phyloP scores from a whole-genome alignment of 2,113 vertebrate species.

The Malurus cyaneus region DNA sequence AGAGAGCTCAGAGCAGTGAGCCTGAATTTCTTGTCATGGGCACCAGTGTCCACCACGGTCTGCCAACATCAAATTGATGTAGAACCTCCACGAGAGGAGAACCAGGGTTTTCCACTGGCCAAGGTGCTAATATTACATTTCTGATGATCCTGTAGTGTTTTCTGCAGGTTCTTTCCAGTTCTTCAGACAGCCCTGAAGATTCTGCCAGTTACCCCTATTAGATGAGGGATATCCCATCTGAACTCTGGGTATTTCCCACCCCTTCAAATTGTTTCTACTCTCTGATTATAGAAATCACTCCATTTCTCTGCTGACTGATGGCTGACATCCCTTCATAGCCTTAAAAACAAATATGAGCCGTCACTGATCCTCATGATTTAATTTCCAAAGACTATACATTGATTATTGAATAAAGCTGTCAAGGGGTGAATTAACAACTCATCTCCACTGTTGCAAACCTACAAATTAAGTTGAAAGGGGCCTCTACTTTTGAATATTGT shows the following conservation, averaged over 20 bases:
- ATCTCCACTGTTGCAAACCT: not conserved
- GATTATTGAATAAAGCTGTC: constrained; percentile 1
- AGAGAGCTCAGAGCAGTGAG: not conserved
- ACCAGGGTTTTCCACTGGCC: not conserved
- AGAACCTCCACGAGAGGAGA: not conserved
- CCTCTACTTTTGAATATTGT: not conserved
- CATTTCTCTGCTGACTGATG: not conserved
- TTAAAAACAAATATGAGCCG: constrained; percentile 5
- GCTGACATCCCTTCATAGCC: not conserved
- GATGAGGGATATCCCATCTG: not conserved
- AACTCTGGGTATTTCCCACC: not conserved
- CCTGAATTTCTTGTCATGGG: not conserved
- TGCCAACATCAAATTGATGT: not conserved
- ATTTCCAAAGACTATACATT: constrained; percentile 10
- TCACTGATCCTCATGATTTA: not conserved
- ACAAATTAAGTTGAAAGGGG: constrained; percentile 17
- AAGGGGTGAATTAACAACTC: constrained; percentile 14
- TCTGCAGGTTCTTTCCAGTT: not conserved
- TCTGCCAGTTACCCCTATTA: not conserved
- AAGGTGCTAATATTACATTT: not conserved
- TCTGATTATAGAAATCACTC: not conserved
- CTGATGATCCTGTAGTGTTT: not conserved
- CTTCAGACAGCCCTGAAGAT: not conserved
- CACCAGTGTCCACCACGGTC: not conserved
- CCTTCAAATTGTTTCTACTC: not conserved